phyloP scores from a whole-genome alignment of 2,797 vertebrate genomes.

The Gila robusta region DNA sequence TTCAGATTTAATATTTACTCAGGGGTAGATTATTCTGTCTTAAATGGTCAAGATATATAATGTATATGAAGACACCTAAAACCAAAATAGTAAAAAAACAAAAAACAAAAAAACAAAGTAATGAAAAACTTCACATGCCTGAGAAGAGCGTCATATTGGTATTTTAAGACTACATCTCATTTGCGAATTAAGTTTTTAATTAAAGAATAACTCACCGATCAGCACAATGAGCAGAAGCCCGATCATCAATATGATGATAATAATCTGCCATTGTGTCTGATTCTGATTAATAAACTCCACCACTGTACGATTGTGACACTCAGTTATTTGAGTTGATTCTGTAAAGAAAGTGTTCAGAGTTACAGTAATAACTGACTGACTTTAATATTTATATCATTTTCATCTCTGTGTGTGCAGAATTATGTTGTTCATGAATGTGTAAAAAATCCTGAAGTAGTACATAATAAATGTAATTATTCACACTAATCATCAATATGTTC shows the following conservation, averaged over 20 bases:
- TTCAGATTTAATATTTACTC: neutral
- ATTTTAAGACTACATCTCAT: neutral
- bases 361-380: neutral
- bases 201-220: neutral
- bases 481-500: no score
- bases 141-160: no score
- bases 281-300: neutral
- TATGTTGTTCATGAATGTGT: no score
- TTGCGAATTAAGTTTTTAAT: neutral
- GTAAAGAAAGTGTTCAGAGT: neutral
- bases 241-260: neutral
- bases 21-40: no score
- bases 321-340: neutral
- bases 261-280: neutral
- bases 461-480: neutral
- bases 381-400: neutral
- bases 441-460: no score
- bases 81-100: no score
- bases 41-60: no score
- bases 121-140: no score
- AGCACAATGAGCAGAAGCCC: neutral
- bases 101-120: no score
- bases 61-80: no score
- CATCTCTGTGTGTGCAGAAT: neutral
- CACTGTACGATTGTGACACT: neutral